Evolutionary conservation across 2,888 invertebrate species (phyloP).

Genomic region (Brenthis ino): DNA sequence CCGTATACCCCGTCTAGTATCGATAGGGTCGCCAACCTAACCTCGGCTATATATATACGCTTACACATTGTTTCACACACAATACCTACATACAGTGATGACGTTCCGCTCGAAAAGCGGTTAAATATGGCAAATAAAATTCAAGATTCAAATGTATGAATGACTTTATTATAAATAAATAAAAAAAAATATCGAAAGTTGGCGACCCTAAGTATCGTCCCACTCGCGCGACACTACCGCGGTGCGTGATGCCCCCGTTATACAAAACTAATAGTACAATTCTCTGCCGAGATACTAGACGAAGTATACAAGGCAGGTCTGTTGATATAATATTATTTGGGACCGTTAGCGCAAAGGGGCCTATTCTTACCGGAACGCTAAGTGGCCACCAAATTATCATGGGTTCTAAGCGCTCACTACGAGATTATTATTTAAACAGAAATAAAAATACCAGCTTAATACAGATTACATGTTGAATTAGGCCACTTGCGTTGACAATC

Average conservation of each 20-base stretch:
- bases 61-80: no score
- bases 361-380: constrained; percentile 37
- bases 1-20: constrained; percentile 43
- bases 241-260: constrained; percentile 13
- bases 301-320: constrained; percentile 41
- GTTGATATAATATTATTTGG: constrained; percentile 27
- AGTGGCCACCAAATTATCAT: constrained; percentile 33
- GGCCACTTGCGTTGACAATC: constrained; percentile 47
- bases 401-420: constrained; percentile 31
- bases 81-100: no score
- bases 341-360: constrained; percentile 42
- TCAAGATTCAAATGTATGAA: neutral
- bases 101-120: neutral
- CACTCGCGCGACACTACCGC: constrained; percentile 22
- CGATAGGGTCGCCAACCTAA: constrained; percentile 7
- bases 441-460: constrained; percentile 32
- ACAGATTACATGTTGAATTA: constrained; percentile 37
- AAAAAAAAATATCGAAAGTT: neutral
- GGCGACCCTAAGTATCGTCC: constrained; percentile 14
- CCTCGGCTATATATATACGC: no score
- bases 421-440: constrained; percentile 25
- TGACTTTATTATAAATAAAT: neutral
- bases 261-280: neutral
- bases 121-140: neutral
- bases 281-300: constrained; percentile 41